Percentiles rank a stretch among this genome's conserved stretches.
Conservation (phyloP, 2,113 vertebrate genomes). For the Maccullochella peelii region DNA sequence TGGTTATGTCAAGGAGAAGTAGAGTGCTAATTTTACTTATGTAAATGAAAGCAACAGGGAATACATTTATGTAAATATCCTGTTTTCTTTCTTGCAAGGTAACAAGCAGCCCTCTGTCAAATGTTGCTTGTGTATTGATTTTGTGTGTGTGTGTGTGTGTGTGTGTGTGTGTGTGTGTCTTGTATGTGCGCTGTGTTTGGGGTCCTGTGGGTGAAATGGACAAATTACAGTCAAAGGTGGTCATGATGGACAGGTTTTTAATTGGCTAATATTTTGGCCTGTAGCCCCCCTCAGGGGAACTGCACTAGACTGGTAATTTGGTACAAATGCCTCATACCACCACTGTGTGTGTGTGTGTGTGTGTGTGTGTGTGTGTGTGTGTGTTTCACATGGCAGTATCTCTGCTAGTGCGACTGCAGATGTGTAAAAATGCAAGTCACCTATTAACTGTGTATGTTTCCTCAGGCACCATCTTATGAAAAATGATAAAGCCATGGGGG, state of each 20-base stretch:
- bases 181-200: not conserved
- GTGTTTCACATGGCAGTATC: not conserved
- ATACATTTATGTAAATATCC: conserved; percentile 62
- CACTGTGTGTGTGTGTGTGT: not conserved
- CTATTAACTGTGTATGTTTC: not conserved
- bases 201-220: conserved; percentile 36
- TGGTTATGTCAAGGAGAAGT: conserved; percentile 31
- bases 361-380: not conserved
- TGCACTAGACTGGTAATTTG: conserved; percentile 9
- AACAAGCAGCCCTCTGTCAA: conserved; percentile 29
- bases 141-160: not conserved
- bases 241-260: conserved; percentile 24
- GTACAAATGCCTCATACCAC: not conserved
- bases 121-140: not conserved
- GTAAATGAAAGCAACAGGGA: conserved; percentile 56
- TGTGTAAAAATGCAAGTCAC: not conserved
- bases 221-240: conserved; percentile 30
- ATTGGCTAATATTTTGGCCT: conserved; percentile 21
- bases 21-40: conserved; percentile 23
- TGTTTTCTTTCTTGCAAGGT: conserved; percentile 50
- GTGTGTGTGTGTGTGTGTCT: not conserved
- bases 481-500: not conserved
- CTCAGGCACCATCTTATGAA: not conserved
- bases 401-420: not conserved
- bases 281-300: not conserved